A percentile compares a stretch with the other conserved stretches of the same genome.
Evolutionary conservation across 2,888 invertebrate genomes (phyloP).

Genomic region (Apamea monoglypha): DNA sequence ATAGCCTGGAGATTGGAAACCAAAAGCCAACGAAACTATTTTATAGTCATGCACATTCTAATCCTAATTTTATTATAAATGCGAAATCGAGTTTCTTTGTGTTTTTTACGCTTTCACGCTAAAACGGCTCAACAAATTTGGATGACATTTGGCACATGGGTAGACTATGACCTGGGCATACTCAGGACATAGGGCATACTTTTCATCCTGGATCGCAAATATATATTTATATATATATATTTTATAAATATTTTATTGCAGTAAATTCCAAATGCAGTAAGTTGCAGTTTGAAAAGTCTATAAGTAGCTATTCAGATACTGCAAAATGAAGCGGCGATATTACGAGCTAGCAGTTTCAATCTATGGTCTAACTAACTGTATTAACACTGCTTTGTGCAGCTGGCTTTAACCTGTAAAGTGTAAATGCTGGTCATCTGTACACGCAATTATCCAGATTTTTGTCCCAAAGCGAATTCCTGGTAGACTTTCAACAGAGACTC

Average conservation of each 20-base stretch:
- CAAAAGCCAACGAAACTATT: constrained; percentile 14
- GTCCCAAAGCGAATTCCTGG: constrained; percentile 90
- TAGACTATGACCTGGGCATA: too few species aligned
- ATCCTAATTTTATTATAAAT: too few species aligned
- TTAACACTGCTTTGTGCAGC: not conserved
- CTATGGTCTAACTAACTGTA: not conserved
- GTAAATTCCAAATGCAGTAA: not conserved
- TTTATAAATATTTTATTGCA: not conserved
- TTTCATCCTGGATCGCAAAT: too few species aligned
- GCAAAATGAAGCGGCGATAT: not conserved
- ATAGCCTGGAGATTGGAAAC: not conserved
- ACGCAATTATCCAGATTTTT: constrained; percentile 74
- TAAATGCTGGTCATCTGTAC: not conserved
- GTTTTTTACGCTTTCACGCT: too few species aligned
- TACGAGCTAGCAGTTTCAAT: not conserved
- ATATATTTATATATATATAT: too few species aligned
- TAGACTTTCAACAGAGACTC: constrained; percentile 93
- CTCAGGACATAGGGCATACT: too few species aligned
- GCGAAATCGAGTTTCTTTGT: too few species aligned
- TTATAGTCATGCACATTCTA: not conserved
- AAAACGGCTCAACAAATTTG: too few species aligned
- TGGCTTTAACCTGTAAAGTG: not conserved
- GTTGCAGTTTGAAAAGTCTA: not conserved
- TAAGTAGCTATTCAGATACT: not conserved
- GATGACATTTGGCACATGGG: too few species aligned